These are phyloP conservation scores for Kryphioiulus occultus DNA, from an alignment of 2,888 invertebrate species.

Conservation along the genomic window DNA sequence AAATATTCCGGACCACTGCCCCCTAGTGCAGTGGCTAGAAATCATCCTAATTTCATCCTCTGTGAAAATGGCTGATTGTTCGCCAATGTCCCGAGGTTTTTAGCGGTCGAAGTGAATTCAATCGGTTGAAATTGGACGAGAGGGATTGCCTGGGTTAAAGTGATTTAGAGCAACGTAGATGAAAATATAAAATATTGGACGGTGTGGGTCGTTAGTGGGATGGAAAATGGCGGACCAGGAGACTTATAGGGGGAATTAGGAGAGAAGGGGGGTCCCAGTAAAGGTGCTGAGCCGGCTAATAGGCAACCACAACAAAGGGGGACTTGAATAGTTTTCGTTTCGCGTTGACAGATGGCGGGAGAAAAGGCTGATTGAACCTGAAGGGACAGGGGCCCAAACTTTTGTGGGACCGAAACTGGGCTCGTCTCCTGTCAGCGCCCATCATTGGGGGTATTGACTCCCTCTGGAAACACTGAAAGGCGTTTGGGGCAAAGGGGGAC, in stretches of 20 bases:
- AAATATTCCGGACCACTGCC: background rate
- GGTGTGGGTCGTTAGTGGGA: conserved; percentile 35
- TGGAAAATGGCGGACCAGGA: conserved; percentile 42
- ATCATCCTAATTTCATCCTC: conserved; percentile 12
- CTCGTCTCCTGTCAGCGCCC: conserved; percentile 45
- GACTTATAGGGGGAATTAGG: conserved; percentile 43
- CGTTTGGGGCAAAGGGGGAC: conserved; percentile 33
- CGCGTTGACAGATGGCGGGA: conserved; percentile 50
- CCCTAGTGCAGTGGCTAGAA: background rate
- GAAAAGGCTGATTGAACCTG: conserved; percentile 46
- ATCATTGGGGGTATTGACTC: conserved; percentile 45
- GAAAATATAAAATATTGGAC: conserved; percentile 24
- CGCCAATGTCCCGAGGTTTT: conserved; percentile 21
- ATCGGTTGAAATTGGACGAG: conserved; percentile 31
- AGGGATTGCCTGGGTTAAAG: background rate
- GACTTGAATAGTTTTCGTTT: conserved; percentile 41
- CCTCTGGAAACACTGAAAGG: conserved; percentile 6
- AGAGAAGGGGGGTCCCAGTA: conserved; percentile 39
- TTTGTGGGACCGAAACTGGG: background rate
- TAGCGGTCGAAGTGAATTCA: conserved; percentile 27
- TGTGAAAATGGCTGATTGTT: background rate
- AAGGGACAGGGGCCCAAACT: background rate
- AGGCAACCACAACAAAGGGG: conserved; percentile 52
- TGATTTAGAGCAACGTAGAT: conserved; percentile 14
- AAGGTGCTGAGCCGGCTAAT: conserved; percentile 53